Evolutionary conservation across 2,797 vertebrate species (phyloP), one percentile per base, ranked within the genome.

Genomic region (Hylomyscus alleni): DNA sequence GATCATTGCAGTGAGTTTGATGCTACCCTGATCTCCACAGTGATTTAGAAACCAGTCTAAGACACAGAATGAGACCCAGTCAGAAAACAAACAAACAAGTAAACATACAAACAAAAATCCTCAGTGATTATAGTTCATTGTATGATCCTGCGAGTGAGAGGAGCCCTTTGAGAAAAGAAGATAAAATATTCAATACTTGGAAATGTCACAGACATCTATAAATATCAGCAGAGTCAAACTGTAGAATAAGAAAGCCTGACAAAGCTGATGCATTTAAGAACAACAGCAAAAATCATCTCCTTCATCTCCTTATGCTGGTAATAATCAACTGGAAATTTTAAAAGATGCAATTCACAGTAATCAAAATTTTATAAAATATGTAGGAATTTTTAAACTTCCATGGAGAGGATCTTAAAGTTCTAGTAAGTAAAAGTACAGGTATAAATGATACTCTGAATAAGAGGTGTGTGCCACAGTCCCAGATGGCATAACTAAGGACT

Each of bases 171-270:
- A 26, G 54, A 83, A 65, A 85, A 92, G 69, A 77, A 52, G 65
- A 69, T 89, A 54, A 96, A 92, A 86, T n/a, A 2, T 15, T 92
- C 26, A 83, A 20, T 90, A 60, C 78, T 89, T 78, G 50, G 56
- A 97, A 95, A 40, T 56, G 67, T 72, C 89, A 40, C 56, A 93
- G 94, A 83, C 13, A 94, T 22, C 72, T 89, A 80, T 65, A 95
- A 86, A 91, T n/a, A 82, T 1, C 7, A 89, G 40, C 2, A 95
- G 52, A 89, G 67, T 67, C 47, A 50, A 95, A 77, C 13, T 92
- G 65, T 2, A 90, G 3, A 54, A 60, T 56, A 80, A 44, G 22
- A 75, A 19, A 83, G 5, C 3, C 86, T 62, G 7, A 9, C 10
- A 82, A 93, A 97, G 50, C 17, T 47, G 56, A 19, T 86, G 24